Conservation (phyloP, 2,113 vertebrate species). For the Addax nasomaculatus region DNA sequence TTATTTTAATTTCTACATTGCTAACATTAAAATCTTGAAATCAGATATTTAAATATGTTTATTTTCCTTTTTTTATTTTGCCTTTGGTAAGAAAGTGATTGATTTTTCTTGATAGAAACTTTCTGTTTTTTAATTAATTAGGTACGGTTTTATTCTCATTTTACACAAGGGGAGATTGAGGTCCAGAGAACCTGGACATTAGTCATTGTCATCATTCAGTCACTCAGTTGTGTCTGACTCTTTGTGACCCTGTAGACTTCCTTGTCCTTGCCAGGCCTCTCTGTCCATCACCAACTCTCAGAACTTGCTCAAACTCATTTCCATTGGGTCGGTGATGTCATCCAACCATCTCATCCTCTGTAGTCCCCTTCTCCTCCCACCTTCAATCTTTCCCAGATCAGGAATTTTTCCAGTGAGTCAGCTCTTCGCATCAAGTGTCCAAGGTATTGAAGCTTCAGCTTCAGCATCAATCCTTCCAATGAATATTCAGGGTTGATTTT, state of each 20-base stretch:
- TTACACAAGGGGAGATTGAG: not conserved
- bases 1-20: not conserved
- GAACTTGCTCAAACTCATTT: not conserved
- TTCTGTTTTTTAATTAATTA: not conserved
- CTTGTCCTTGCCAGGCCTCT: not conserved
- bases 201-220: not conserved
- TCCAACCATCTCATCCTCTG: not conserved
- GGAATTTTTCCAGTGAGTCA: not conserved
- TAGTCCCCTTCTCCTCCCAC: not conserved
- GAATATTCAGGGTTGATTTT: not conserved
- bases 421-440: rapidly evolving
- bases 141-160: not conserved
- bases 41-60: not conserved
- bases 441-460: not conserved
- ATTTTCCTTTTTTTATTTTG: not conserved
- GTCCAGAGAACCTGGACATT: not conserved
- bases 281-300: not conserved
- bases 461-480: not conserved
- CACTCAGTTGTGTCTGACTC: not conserved
- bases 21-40: not conserved
- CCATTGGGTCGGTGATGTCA: not conserved
- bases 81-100: not conserved
- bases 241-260: not conserved
- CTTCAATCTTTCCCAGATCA: not conserved
- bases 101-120: not conserved